Percentiles rank a stretch among this genome's conserved stretches.
Evolutionary conservation across 1,140 invertebrate species (phyloP).

Genomic region (Drosophila navojoa): DNA sequence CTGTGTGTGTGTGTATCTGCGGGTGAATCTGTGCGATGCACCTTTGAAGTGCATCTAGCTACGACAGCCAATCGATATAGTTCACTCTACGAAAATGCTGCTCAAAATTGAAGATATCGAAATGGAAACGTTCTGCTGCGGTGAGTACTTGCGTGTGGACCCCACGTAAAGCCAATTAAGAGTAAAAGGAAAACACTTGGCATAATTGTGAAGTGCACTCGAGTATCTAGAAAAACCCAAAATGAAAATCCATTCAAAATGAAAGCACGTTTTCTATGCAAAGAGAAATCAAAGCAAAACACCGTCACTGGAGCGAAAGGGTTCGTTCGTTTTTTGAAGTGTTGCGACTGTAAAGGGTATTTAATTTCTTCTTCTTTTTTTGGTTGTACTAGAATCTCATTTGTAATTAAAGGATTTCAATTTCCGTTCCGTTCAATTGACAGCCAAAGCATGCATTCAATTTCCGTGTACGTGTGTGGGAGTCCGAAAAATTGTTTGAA

Average conservation of each 20-base stretch:
- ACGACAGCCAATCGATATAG: conserved; percentile 2
- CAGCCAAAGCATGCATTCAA: conserved; percentile 41
- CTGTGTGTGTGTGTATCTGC: background rate
- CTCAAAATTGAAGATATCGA: conserved; percentile 78
- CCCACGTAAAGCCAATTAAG: conserved; percentile 14
- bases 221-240: conserved; percentile 1
- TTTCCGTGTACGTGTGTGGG: conserved; percentile 59
- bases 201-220: conserved; percentile 33
- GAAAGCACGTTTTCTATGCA: conserved; percentile 6
- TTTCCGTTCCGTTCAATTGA: conserved; percentile 47
- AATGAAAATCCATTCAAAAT: conserved; percentile 3
- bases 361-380: background rate
- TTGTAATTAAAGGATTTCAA: conserved; percentile 60
- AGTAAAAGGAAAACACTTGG: conserved; percentile 10
- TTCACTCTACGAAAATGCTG: conserved; percentile 43
- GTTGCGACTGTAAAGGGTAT: conserved; percentile 29
- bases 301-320: conserved; percentile 25
- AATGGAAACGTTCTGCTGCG: conserved; percentile 81
- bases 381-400: background rate
- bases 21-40: conserved; percentile 9
- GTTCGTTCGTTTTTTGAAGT: conserved; percentile 21
- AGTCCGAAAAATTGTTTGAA: conserved; percentile 15
- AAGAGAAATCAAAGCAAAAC: conserved; percentile 28
- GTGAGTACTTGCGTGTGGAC: conserved; percentile 55
- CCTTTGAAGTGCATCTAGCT: conserved; percentile 26